phyloP scores from a whole-genome alignment of 2,888 invertebrate genomes.

The Platerodrilus igneus region DNA sequence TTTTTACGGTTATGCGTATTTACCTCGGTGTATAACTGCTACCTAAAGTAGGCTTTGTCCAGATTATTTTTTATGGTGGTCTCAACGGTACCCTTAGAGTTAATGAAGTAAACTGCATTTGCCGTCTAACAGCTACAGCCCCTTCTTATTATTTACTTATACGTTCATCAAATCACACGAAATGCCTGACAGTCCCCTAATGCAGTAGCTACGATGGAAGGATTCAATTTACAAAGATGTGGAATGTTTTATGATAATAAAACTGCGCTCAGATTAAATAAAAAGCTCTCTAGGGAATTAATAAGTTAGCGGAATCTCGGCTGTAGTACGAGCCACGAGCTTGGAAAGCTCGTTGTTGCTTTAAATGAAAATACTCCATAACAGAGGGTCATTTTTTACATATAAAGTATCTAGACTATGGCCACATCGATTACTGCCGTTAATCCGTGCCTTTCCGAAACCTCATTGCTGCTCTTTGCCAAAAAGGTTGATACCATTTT shows the following conservation, averaged over 20 bases:
- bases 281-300: slow-evolving; percentile 46
- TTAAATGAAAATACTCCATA: slow-evolving; percentile 20
- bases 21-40: slow-evolving; percentile 19
- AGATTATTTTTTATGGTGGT: slow-evolving; percentile 47
- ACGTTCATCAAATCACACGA: slow-evolving; percentile 38
- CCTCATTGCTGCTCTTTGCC: too few relatives aligned
- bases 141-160: slow-evolving; percentile 42
- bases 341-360: slow-evolving; percentile 20
- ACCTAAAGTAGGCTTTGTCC: slow-evolving; percentile 42
- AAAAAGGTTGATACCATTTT: too few relatives aligned
- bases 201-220: slow-evolving; percentile 34
- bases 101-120: slow-evolving; percentile 45
- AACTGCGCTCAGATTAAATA: slow-evolving; percentile 47
- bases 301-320: slow-evolving; percentile 41
- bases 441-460: too few relatives aligned
- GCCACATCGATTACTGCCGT: too few relatives aligned
- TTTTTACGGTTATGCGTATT: slow-evolving; percentile 34
- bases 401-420: too few relatives aligned
- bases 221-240: slow-evolving; percentile 48
- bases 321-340: slow-evolving; percentile 18
- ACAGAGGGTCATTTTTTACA: too few relatives aligned
- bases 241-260: slow-evolving; percentile 48
- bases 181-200: slow-evolving; percentile 21
- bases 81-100: slow-evolving; percentile 45
- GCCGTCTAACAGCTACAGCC: slow-evolving; percentile 38